phyloP scores from a whole-genome alignment of 2,797 vertebrate genomes.

The Alectoris magna region DNA sequence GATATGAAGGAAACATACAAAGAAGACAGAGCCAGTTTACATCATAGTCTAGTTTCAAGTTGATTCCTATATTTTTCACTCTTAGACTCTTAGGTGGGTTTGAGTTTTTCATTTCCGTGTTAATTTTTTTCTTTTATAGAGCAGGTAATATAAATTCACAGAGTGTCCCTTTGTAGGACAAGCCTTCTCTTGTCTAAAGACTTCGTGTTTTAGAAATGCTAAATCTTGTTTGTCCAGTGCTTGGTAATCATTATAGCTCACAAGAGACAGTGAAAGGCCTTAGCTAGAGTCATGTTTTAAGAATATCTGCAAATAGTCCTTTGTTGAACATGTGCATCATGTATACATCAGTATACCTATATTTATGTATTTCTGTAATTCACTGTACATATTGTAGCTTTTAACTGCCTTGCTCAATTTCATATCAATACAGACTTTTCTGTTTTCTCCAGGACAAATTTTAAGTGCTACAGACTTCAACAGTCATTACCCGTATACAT shows the following conservation, averaged over 20 bases:
- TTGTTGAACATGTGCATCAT: not conserved
- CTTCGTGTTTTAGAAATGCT: not conserved
- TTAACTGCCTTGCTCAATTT: not conserved
- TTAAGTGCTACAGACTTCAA: not conserved
- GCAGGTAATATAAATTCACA: not conserved
- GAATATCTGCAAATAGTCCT: not conserved
- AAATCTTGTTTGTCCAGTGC: not conserved
- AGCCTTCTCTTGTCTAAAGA: not conserved
- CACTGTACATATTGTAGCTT: not conserved
- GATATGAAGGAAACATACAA: not conserved
- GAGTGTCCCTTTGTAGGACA: not conserved
- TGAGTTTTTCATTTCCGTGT: not conserved
- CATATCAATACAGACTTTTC: not conserved
- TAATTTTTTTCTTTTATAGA: not conserved
- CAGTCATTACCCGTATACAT: not conserved
- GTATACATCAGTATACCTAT: not conserved
- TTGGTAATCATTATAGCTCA: not conserved
- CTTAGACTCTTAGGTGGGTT: not conserved
- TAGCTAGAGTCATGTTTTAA: not conserved
- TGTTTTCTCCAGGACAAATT: not conserved
- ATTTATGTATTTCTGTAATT: conserved; percentile 1
- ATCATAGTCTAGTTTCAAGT: not conserved
- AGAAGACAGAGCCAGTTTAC: not conserved
- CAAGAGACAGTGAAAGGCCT: not conserved
- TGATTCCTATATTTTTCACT: not conserved